Evolutionary conservation across 2,797 vertebrate genomes (phyloP).

Genomic region (Masticophis lateralis): DNA sequence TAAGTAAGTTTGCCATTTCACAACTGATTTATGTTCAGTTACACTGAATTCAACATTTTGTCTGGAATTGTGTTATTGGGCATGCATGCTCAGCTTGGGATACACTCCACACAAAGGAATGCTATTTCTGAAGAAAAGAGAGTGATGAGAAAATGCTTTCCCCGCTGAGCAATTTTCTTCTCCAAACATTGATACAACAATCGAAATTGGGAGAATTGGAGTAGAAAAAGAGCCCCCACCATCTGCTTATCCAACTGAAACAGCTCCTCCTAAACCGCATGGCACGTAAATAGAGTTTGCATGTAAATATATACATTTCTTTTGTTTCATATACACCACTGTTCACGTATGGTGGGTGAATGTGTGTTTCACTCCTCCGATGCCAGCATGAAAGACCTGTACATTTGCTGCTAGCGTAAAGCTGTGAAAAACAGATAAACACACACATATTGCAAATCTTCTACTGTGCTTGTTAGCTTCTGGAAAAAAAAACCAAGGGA

Average conservation of each 20-base stretch:
- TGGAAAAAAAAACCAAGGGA: neutral
- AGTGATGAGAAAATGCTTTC: neutral
- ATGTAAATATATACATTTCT: neutral
- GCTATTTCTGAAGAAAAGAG: neutral
- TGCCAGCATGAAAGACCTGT: neutral
- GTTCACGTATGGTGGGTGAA: neutral
- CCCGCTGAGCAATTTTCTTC: neutral
- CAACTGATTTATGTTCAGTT: neutral
- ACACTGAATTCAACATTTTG: neutral
- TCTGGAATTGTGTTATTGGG: neutral
- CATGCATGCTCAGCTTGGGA: neutral
- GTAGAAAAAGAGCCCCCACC: neutral
- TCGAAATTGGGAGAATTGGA: neutral
- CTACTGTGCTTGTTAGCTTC: neutral
- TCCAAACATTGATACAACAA: neutral
- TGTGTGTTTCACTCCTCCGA: neutral
- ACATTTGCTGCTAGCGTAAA: slow-evolving; percentile 5
- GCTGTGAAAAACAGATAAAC: slow-evolving; percentile 20
- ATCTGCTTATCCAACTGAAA: neutral
- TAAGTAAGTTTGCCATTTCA: neutral
- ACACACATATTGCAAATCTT: neutral
- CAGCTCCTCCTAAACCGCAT: neutral
- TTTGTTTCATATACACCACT: neutral
- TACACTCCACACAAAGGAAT: neutral
- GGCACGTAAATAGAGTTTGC: neutral